A percentile compares a stretch with the other conserved stretches of the same genome.
These are phyloP conservation scores for Columba livia DNA, from an alignment of 2,113 vertebrate genomes.

Conservation along the genomic window DNA sequence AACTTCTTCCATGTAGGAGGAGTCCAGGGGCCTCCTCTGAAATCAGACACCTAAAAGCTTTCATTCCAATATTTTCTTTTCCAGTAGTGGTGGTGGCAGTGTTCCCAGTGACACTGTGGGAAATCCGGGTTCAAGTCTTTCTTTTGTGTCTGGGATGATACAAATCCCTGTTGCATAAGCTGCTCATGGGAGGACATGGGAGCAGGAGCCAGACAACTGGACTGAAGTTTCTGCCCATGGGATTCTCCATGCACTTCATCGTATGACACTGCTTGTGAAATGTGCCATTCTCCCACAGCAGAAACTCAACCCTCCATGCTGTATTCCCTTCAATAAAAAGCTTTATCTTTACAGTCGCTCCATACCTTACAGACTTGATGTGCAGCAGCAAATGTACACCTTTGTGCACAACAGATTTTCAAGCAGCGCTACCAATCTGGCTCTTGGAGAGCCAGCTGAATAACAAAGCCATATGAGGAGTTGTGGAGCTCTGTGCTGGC, in stretches of 20 bases:
- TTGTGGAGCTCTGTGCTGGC: background rate
- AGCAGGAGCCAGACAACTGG: accelerated
- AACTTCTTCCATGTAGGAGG: background rate
- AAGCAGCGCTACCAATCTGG: background rate
- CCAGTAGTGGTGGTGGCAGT: background rate
- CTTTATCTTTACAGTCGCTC: background rate
- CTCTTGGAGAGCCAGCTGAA: background rate
- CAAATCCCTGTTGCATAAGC: background rate
- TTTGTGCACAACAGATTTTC: background rate
- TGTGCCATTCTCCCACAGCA: background rate
- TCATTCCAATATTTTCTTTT: background rate
- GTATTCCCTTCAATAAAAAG: background rate
- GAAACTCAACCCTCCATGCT: background rate
- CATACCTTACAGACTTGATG: background rate
- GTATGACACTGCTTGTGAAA: background rate
- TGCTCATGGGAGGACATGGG: background rate
- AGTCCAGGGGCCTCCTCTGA: background rate
- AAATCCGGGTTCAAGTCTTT: background rate
- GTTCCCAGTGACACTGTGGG: background rate
- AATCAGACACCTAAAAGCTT: background rate
- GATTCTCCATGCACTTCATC: background rate
- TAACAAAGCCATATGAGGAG: background rate
- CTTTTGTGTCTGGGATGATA: background rate
- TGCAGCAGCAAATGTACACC: background rate
- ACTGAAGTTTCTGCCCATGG: background rate